Percentiles rank a stretch among this genome's conserved stretches.
These are phyloP conservation scores for Smittia sp. DNA, from an alignment of 2,888 invertebrate species.

Conservation along the genomic window DNA sequence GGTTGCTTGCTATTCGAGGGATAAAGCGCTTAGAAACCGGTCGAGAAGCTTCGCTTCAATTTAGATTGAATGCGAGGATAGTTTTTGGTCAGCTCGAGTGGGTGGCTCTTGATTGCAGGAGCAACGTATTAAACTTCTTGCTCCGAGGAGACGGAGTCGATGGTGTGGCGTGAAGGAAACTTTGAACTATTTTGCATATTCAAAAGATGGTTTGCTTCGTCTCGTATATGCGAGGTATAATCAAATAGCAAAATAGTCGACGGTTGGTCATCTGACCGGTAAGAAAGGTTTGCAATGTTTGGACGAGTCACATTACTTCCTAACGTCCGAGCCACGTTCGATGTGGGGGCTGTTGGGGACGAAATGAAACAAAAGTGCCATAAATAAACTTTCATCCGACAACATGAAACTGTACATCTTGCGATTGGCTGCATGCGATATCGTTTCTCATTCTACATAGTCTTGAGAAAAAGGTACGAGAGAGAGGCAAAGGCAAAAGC, in stretches of 20 bases:
- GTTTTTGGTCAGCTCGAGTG: constrained; percentile 14
- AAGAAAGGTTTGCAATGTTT: too few species aligned
- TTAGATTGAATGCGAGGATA: constrained; percentile 21
- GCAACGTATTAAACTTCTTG: constrained; percentile 25
- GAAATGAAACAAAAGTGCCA: constrained; percentile 23
- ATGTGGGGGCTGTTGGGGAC: background rate
- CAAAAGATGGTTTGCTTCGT: constrained; percentile 15
- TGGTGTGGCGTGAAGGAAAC: background rate
- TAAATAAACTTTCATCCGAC: constrained; percentile 23
- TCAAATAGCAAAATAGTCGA: too few species aligned
- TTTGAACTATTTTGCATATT: constrained; percentile 25
- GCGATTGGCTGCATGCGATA: constrained; percentile 29
- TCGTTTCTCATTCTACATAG: constrained; percentile 1
- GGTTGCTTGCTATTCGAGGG: background rate
- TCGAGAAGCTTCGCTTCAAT: background rate
- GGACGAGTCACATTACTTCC: too few species aligned
- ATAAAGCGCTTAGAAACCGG: constrained; percentile 7
- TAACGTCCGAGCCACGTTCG: constrained; percentile 15
- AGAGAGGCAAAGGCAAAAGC: too few species aligned
- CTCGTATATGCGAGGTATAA: too few species aligned
- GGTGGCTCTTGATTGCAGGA: constrained; percentile 14
- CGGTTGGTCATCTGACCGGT: too few species aligned
- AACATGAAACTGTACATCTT: constrained; percentile 27
- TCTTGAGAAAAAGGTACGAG: constrained; percentile 8
- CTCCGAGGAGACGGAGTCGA: background rate